Base-by-base conservation (phyloP, 2,888 invertebrate species). In the Beris chalybata region DNA sequence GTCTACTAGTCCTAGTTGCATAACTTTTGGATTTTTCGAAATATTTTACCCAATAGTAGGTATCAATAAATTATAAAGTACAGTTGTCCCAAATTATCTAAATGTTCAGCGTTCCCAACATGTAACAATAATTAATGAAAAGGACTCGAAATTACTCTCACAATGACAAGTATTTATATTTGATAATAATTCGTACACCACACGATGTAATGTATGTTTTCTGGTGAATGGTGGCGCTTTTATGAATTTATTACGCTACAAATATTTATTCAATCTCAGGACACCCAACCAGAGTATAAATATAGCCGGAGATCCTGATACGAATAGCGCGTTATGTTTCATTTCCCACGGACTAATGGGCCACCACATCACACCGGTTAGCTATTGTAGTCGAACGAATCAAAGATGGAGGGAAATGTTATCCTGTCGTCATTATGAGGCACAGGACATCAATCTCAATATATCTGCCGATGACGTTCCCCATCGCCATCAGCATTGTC, bases 301-400 rank as follows among this genome's bases (percentile, higher is more conserved):
- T 30, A 11, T 22, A 22, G 22, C 22, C 2, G 22, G 22, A 22
- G 22, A 22, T 22, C 57, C 15, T 48, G 6, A 48, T 9, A 48
- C n/a, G 30, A 12, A 15, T 13, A 29, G 22, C 61, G 52, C 61
- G 52, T 61, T 52, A 43, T 61, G 61, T 61, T 61, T 52, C 38
- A 52, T 29, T 61, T 61, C 61, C 61, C 61, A 61, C 61, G 61
- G 61, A 13, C 61, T 61, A 61, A 61, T 61, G 61, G 61, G 50
- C 22, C 7, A 5, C 50, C 43, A 13, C 58, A 22, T 30, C 58
- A 22, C 48, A 45, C 12, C 59, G 48, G 31, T 47, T 59, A 52
- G 43, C 52, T 52, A 61, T 61, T 61, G 50, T 50, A 61, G 38
- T 5, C 13, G 43, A 50, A 31, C n/a, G 43, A 22, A 7, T 38